Evolutionary conservation across 2,113 vertebrate genomes (phyloP).

Genomic region (Macquaria australasica): DNA sequence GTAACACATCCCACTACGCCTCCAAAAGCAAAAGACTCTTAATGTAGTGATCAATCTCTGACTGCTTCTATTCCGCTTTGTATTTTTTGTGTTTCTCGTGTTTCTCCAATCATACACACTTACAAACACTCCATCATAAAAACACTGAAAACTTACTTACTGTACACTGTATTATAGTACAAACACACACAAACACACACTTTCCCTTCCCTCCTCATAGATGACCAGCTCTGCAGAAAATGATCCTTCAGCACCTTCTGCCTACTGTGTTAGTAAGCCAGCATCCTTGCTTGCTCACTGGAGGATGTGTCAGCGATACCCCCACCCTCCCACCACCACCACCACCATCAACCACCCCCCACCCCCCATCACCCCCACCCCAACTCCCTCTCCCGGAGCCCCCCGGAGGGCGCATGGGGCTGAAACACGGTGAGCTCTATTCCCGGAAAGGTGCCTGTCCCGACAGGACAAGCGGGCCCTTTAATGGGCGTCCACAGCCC

Average conservation of each 20-base stretch:
- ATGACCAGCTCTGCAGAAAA: constrained; percentile 50
- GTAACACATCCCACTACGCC: not conserved
- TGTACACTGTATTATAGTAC: not conserved
- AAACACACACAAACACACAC: constrained; percentile 23
- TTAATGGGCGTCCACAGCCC: constrained; percentile 81
- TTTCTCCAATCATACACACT: not conserved
- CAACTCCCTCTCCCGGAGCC: constrained; percentile 66
- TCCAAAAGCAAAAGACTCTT: not conserved
- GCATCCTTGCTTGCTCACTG: constrained; percentile 59
- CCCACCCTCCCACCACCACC: constrained; percentile 45
- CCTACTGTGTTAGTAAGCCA: constrained; percentile 40
- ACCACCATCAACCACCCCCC: constrained; percentile 53
- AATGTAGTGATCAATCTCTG: not conserved
- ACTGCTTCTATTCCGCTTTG: not conserved
- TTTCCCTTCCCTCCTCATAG: not conserved
- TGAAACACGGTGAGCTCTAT: constrained; percentile 84
- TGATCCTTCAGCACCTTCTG: constrained; percentile 49
- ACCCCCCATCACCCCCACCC: constrained; percentile 44
- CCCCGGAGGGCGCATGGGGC: constrained; percentile 67
- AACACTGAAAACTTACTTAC: not conserved
- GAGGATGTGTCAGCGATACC: constrained; percentile 77
- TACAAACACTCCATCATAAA: not conserved
- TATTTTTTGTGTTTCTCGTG: not conserved
- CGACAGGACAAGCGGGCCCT: constrained; percentile 83
- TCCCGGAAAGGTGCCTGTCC: constrained; percentile 84